These are phyloP conservation scores for Teleiodes luculella DNA, from an alignment of 2,888 invertebrate species.

Conservation along the genomic window DNA sequence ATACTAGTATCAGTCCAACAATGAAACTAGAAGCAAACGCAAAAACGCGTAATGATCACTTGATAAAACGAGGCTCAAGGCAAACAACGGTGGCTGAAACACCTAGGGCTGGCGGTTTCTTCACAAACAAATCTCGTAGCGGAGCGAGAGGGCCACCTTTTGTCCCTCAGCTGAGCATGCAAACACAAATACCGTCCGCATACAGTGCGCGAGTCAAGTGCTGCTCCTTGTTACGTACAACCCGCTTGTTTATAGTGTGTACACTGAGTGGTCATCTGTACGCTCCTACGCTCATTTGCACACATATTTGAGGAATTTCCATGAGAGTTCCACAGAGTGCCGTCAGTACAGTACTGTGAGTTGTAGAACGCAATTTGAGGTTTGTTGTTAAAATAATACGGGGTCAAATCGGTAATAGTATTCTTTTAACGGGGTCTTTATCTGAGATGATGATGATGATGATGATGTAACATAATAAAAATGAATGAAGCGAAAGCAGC, in stretches of 20 bases:
- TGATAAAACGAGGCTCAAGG: slow-evolving; percentile 22
- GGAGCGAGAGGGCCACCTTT: slow-evolving; percentile 19
- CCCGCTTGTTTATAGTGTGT: neutral
- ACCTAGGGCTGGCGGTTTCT: slow-evolving; percentile 25
- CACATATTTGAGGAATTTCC: neutral
- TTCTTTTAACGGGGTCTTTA: no score
- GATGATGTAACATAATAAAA: no score
- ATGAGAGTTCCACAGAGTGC: neutral
- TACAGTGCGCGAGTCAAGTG: neutral
- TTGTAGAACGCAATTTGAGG: neutral
- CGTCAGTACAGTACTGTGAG: neutral
- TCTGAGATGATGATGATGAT: no score
- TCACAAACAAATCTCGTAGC: slow-evolving; percentile 30
- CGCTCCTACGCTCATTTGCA: neutral
- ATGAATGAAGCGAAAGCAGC: no score
- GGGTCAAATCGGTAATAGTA: no score
- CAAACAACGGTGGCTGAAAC: slow-evolving; percentile 28
- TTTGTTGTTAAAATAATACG: neutral
- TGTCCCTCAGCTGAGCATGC: slow-evolving; percentile 23
- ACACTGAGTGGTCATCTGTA: neutral
- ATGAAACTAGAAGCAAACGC: no score
- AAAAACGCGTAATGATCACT: no score
- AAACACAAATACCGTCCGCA: slow-evolving; percentile 10
- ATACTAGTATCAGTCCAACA: no score
- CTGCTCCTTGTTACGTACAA: neutral